Evolutionary conservation across 92 coral and sea anemone species (phyloP).

Genomic region (Epizoanthus scotinus): DNA sequence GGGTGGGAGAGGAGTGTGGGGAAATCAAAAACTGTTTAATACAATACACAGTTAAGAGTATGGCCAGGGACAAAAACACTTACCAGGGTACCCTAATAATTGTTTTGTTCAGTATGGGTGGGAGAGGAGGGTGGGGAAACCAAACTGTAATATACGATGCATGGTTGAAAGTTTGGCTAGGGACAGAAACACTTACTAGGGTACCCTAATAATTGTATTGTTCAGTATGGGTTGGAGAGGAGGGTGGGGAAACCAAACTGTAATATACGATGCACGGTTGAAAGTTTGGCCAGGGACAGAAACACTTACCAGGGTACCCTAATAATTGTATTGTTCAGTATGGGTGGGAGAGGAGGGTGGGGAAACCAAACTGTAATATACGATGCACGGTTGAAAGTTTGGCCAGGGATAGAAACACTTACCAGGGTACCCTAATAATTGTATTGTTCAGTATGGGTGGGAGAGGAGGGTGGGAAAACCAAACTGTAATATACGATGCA

Average conservation of each 20-base stretch:
- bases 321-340: too few species aligned
- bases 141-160: too few species aligned
- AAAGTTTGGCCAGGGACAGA: constrained; percentile 42
- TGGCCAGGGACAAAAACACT: too few species aligned
- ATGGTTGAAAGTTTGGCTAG: constrained; percentile 15
- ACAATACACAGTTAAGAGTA: too few species aligned
- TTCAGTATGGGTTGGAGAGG: too few species aligned
- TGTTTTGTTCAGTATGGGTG: too few species aligned
- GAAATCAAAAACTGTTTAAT: too few species aligned
- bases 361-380: too few species aligned
- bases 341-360: too few species aligned
- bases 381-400: constrained; percentile 66
- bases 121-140: too few species aligned
- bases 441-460: background rate
- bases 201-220: constrained; percentile 5
- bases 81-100: too few species aligned
- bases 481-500: constrained; percentile 59
- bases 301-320: constrained; percentile 53
- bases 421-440: constrained; percentile 51
- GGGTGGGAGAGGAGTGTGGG: too few species aligned
- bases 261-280: constrained; percentile 55
- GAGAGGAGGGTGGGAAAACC: background rate
- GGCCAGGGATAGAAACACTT: constrained; percentile 54
- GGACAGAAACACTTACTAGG: constrained; percentile 69
- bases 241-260: constrained; percentile 24